A percentile compares a stretch with the other conserved stretches of the same genome.
Conservation (phyloP, 2,888 invertebrate species). For the Galeruca laticollis region DNA sequence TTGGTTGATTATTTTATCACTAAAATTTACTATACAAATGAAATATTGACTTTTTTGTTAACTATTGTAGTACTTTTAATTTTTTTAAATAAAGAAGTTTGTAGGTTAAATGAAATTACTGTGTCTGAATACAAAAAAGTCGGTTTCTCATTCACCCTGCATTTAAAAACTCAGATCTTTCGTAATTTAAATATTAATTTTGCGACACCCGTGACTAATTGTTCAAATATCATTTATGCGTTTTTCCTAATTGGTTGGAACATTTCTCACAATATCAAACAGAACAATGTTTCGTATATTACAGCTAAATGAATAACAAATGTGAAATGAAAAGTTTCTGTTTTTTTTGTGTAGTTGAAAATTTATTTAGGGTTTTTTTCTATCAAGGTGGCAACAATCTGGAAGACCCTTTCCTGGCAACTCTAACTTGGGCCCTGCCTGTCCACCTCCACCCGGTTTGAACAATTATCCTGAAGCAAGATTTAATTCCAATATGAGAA, state of each 20-base stretch:
- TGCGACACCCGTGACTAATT: neutral
- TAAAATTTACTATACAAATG: neutral
- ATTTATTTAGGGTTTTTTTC: neutral
- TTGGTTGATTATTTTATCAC: neutral
- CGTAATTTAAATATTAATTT: neutral
- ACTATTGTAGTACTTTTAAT: neutral
- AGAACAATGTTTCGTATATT: no score
- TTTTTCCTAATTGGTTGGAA: neutral
- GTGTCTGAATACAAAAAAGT: constrained; percentile 14
- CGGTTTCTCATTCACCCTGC: constrained; percentile 10
- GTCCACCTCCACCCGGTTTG: constrained; percentile 64
- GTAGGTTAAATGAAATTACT: constrained; percentile 6
- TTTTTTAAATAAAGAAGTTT: neutral
- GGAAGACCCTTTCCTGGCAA: constrained; percentile 56
- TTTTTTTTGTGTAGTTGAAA: no score
- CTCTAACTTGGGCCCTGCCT: constrained; percentile 57
- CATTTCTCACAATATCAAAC: neutral
- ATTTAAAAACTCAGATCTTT: neutral
- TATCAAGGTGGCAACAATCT: constrained; percentile 49
- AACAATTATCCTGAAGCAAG: constrained; percentile 60
- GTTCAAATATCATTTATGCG: no score
- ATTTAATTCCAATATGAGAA: constrained; percentile 52
- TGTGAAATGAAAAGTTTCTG: no score
- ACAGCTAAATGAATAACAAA: no score
- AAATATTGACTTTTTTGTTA: constrained; percentile 8